Evolutionary conservation across 2,888 invertebrate genomes (phyloP), one percentile per base, ranked within the genome.

Genomic region (Athalia rosae): DNA sequence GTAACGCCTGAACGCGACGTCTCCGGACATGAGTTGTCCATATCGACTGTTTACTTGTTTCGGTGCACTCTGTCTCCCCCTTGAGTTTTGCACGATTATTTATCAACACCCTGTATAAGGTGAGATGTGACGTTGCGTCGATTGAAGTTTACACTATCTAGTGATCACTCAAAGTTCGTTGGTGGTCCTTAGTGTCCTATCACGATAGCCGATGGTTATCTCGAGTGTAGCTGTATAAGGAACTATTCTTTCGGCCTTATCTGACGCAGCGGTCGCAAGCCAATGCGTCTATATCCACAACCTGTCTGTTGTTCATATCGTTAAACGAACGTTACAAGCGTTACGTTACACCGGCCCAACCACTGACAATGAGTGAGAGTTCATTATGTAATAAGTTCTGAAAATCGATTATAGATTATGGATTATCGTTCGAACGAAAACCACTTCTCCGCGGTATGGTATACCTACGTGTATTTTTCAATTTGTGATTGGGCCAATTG

Each of bases 161-260:
- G n/a, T 15, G 28, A 61, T 8, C 11, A 3, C n/a, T 13, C 61
- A 15, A 61, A 47, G 48, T 62, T 82, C 84, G 82, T 83, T 83
- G 85, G 85, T 85, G 85, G 85, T 85, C 86, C 83, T 62, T 80
- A 77, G 81, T 82, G 81, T 83, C 84, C 80, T 81, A 80, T 85
- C 83, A 84, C 81, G 84, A 28, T 28, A 28, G 28, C 28, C 28
- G 85, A 84, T 86, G 79, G 78, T 81, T 84, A 85, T 86, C 85
- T 82, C 28, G 7, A 4, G 13, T 43, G 58, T 71, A 71, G 45
- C 56, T 61, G 61, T 62, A 62, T 74, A 28, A 28, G 28, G 28
- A 28, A 28, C 28, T 28, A 28, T 28, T 28, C 28, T 71, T 84
- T 84, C 84, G 83, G 84, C 84, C 84, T 82, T 59, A 67, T 77